Evolutionary conservation across 2,113 vertebrate species (phyloP).

Genomic region (Turdus rufiventris): DNA sequence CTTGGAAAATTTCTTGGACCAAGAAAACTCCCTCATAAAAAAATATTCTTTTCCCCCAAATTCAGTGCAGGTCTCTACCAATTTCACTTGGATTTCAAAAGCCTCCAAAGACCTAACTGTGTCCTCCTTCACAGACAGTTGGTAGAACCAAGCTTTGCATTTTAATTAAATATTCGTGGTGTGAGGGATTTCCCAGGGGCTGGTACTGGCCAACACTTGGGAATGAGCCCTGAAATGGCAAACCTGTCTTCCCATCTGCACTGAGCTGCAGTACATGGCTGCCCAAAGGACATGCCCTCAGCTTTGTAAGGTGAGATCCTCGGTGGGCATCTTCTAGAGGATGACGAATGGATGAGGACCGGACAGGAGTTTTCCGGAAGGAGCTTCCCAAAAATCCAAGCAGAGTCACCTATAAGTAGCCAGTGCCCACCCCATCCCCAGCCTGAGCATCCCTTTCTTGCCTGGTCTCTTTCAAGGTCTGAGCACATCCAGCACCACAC

Average conservation of each 20-base stretch:
- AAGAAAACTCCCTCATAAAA: not conserved
- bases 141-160: not conserved
- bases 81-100: not conserved
- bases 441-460: not conserved
- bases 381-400: not conserved
- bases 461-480: not conserved
- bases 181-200: not conserved
- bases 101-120: not conserved
- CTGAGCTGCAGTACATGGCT: not conserved
- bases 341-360: not conserved
- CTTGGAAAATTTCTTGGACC: not conserved
- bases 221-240: not conserved
- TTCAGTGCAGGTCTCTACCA: not conserved
- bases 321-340: fast-evolving
- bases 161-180: not conserved
- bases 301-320: not conserved
- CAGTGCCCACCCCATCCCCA: not conserved
- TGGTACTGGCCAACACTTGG: fast-evolving
- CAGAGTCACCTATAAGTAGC: not conserved
- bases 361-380: not conserved
- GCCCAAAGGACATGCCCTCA: not conserved
- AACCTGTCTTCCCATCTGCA: not conserved
- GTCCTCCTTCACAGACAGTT: not conserved
- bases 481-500: not conserved
- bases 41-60: not conserved